Evolutionary conservation across 2,888 invertebrate genomes (phyloP), one percentile per base, ranked within the genome.

Genomic region (Stenichneumon culpator): DNA sequence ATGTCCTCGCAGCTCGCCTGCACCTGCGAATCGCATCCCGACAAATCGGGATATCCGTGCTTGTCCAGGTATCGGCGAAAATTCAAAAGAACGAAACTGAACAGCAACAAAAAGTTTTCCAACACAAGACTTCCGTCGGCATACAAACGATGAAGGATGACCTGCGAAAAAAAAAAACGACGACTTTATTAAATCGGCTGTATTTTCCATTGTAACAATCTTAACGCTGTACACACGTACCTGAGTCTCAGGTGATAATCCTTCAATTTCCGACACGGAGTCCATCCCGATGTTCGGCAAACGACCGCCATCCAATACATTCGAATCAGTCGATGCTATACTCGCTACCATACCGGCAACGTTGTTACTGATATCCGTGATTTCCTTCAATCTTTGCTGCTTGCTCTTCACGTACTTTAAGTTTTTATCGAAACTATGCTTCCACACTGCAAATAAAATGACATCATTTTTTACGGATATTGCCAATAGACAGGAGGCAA

Each of bases 1-100:
- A 90, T 72, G 79, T 93, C 92, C 36, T 89, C 87, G 19, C 86
- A 82, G 83, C 91, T 92, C 1, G 88, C 90, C 79, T 90, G 73
- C 44, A 92, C 69, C 87, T 93, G 92, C 16, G 81, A 77, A 28
- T 87, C 86, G 73, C 86, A 91, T 5, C 86, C 83, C 0, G 89
- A 85, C n/a, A 92, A 82, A 72, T 92, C 89, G 4, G 88, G 83
- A 47, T 89, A 79, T 19, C 79, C 68, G 60, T 77, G 50, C 39
- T 86, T 87, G 28, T 86, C 86, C 6, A 90, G 39, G 32, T 72
- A 84, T n/a, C 81, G 79, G n/a, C 84, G 70, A 54, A 89, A 86
- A 79, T 89, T 87, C 72, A 73, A 54, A 6, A 92, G 50, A 6
- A 92, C 50, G 16, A 82, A 84, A 75, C 84, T 83, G 11, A 91